These are phyloP conservation scores for Pardosa pseudoannulata DNA, from an alignment of 2,888 invertebrate genomes.

Conservation along the genomic window DNA sequence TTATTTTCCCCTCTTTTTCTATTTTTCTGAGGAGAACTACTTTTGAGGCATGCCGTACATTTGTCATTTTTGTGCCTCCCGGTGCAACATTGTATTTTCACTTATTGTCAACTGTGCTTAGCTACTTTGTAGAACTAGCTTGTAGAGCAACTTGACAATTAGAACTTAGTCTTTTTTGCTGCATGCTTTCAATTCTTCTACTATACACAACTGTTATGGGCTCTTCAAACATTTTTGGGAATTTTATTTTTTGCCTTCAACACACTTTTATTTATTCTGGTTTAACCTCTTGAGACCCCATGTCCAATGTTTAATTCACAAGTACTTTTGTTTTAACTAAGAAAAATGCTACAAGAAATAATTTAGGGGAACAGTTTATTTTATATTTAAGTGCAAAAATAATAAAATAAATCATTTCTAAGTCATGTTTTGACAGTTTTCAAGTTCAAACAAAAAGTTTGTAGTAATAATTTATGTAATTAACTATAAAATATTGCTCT, in stretches of 20 bases:
- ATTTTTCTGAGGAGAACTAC: slow-evolving; percentile 21
- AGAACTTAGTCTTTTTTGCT: slow-evolving; percentile 41
- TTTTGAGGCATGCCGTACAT: slow-evolving; percentile 22
- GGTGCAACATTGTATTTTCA: slow-evolving; percentile 50
- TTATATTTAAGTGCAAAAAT: too few relatives aligned
- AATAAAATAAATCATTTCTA: too few relatives aligned
- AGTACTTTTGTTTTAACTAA: too few relatives aligned
- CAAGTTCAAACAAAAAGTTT: too few relatives aligned
- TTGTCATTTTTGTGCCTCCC: slow-evolving; percentile 43
- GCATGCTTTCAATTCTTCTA: slow-evolving; percentile 35
- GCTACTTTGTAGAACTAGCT: slow-evolving; percentile 47
- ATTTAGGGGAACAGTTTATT: too few relatives aligned
- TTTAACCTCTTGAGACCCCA: too few relatives aligned
- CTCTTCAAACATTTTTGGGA: background rate
- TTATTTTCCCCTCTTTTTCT: slow-evolving; percentile 34
- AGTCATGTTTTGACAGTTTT: too few relatives aligned
- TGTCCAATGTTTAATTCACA: too few relatives aligned
- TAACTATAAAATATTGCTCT: too few relatives aligned
- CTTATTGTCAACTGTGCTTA: slow-evolving; percentile 52
- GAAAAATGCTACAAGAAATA: too few relatives aligned
- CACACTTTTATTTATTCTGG: background rate
- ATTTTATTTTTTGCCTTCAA: background rate
- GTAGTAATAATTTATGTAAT: too few relatives aligned
- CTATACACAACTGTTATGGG: slow-evolving; percentile 41
- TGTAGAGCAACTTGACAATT: slow-evolving; percentile 37